A percentile compares a stretch with the other conserved stretches of the same genome.
Conservation (phyloP, 2,113 vertebrate genomes). For the Serinus canaria region DNA sequence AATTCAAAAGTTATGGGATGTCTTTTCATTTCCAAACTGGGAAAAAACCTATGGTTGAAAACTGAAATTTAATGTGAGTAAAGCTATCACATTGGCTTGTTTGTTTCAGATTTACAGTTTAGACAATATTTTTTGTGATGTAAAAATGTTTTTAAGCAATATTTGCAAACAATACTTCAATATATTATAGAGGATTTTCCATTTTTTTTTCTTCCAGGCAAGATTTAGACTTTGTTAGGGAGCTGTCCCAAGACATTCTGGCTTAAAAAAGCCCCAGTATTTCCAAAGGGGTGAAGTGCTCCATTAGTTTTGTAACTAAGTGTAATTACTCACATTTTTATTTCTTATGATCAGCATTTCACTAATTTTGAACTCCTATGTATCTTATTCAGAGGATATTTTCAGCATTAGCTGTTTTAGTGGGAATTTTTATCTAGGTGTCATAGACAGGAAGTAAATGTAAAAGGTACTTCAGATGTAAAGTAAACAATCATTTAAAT, state of each 20-base stretch:
- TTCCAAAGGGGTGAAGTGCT: not conserved
- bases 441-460: constrained; percentile 1
- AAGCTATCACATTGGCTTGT: not conserved
- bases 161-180: not conserved
- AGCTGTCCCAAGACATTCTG: not conserved
- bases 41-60: not conserved
- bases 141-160: not conserved
- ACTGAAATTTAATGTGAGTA: not conserved
- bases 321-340: not conserved
- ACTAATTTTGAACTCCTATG: not conserved
- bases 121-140: not conserved
- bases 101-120: not conserved
- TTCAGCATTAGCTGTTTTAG: not conserved
- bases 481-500: constrained; percentile 55
- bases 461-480: constrained; percentile 27
- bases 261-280: not conserved
- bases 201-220: not conserved
- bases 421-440: not conserved
- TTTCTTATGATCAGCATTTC: not conserved
- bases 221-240: not conserved
- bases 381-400: not conserved
- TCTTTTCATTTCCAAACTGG: not conserved
- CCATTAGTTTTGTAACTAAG: not conserved
- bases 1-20: not conserved
- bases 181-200: not conserved